Evolutionary conservation across 2,797 vertebrate genomes (phyloP).

Genomic region (Urophycis tenuis): DNA sequence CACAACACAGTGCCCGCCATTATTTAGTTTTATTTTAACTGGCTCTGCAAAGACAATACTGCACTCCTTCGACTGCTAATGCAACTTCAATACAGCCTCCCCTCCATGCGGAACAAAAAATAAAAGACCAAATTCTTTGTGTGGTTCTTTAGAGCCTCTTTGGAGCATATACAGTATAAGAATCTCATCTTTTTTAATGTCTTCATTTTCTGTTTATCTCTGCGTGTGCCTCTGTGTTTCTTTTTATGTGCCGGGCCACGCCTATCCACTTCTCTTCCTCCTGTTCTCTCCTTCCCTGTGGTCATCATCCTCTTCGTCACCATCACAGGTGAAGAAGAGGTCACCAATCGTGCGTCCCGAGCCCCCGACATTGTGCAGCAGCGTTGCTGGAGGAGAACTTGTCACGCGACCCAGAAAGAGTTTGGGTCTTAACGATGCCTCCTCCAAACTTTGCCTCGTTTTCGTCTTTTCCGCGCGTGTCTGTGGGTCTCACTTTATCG

Average conservation of each 20-base stretch:
- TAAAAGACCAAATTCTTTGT: neutral
- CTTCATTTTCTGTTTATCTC: neutral
- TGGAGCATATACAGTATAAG: neutral
- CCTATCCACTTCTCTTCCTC: neutral
- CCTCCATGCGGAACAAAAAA: neutral
- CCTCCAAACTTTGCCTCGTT: neutral
- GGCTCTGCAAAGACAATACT: conserved; percentile 42
- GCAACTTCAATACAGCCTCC: neutral
- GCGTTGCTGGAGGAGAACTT: neutral
- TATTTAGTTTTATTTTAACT: conserved; percentile 57
- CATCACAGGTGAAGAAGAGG: too few species aligned
- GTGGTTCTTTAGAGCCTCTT: too few species aligned
- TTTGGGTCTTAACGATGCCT: neutral
- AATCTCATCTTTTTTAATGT: neutral
- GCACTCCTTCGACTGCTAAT: neutral
- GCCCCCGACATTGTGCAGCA: too few species aligned
- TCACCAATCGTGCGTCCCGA: too few species aligned
- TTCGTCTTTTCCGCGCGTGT: neutral
- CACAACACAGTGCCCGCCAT: conserved; percentile 50
- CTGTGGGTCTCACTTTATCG: neutral
- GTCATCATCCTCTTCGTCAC: too few species aligned
- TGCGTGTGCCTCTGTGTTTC: neutral
- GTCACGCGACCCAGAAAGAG: neutral
- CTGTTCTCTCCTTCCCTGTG: too few species aligned
- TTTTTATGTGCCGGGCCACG: too few species aligned